These are phyloP conservation scores for Brachyopa scutellaris DNA, from an alignment of 2,888 invertebrate genomes.

Conservation along the genomic window DNA sequence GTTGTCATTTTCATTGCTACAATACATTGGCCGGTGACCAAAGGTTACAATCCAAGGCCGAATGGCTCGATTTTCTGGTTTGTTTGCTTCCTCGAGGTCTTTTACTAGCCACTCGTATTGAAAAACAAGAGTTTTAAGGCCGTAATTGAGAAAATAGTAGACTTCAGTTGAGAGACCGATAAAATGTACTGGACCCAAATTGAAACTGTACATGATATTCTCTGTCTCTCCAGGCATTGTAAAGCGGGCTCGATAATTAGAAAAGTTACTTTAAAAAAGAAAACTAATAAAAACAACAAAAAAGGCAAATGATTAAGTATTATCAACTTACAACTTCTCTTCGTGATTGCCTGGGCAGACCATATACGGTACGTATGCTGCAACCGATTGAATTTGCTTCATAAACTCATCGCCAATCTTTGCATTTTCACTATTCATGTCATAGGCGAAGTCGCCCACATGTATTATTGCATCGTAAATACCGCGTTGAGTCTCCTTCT, in stretches of 20 bases:
- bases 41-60: constrained; percentile 92
- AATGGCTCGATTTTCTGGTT: constrained; percentile 87
- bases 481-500: constrained; percentile 90
- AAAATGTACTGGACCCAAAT: constrained; percentile 95
- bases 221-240: constrained; percentile 92
- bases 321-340: constrained; percentile 87
- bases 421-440: constrained; percentile 92
- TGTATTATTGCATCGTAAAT: constrained; percentile 94
- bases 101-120: constrained; percentile 93
- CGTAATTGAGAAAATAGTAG: constrained; percentile 96
- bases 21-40: constrained; percentile 96
- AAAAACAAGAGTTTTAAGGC: constrained; percentile 89
- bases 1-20: constrained; percentile 91
- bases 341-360: constrained; percentile 96
- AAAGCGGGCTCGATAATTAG: constrained; percentile 95
- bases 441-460: constrained; percentile 97
- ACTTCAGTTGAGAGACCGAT: constrained; percentile 96
- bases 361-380: constrained; percentile 96
- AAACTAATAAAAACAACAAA: constrained; percentile 9
- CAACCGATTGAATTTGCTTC: constrained; percentile 94
- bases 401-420: constrained; percentile 95
- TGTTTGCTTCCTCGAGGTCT: constrained; percentile 89
- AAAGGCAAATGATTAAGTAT: neutral
- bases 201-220: constrained; percentile 92
- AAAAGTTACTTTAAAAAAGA: constrained; percentile 93